Percentiles rank a stretch among this genome's conserved stretches.
These are phyloP conservation scores for Lobophora halterata DNA, from an alignment of 2,888 invertebrate species.

Conservation along the genomic window DNA sequence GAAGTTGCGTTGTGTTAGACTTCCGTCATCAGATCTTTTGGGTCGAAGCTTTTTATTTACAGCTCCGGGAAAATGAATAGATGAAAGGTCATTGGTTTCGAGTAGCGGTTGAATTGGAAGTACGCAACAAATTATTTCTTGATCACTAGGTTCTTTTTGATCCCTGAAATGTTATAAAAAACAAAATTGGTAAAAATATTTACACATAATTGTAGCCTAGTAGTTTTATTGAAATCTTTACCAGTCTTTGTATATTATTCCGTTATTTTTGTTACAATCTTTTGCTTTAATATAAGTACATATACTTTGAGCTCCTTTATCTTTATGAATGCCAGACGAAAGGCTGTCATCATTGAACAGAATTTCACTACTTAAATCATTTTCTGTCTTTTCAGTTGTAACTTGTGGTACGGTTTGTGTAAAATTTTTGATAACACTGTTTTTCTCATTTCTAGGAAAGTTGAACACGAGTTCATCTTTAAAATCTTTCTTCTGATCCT, in stretches of 20 bases:
- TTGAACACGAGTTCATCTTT: conserved; percentile 25
- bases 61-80: conserved; percentile 39
- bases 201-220: conserved; percentile 23
- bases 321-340: conserved; percentile 7
- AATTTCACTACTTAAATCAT: conserved; percentile 10
- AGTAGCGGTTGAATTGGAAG: conserved; percentile 37
- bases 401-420: conserved; percentile 8
- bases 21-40: conserved; percentile 43
- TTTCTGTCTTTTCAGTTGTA: conserved; percentile 8
- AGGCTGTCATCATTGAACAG: conserved; percentile 10
- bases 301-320: conserved; percentile 25
- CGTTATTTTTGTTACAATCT: conserved; percentile 49
- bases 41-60: conserved; percentile 24
- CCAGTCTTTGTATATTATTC: conserved; percentile 40
- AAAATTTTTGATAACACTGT: conserved; percentile 6
- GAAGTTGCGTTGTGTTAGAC: conserved; percentile 54
- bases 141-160: conserved; percentile 24
- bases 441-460: conserved; percentile 25
- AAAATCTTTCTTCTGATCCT: conserved; percentile 11
- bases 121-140: conserved; percentile 50
- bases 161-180: conserved; percentile 29
- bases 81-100: conserved; percentile 24
- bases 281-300: conserved; percentile 45
- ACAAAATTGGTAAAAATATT: conserved; percentile 13
- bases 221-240: not conserved